Evolutionary conservation across 2,888 invertebrate genomes (phyloP).

Genomic region (Itoplectis maculator): DNA sequence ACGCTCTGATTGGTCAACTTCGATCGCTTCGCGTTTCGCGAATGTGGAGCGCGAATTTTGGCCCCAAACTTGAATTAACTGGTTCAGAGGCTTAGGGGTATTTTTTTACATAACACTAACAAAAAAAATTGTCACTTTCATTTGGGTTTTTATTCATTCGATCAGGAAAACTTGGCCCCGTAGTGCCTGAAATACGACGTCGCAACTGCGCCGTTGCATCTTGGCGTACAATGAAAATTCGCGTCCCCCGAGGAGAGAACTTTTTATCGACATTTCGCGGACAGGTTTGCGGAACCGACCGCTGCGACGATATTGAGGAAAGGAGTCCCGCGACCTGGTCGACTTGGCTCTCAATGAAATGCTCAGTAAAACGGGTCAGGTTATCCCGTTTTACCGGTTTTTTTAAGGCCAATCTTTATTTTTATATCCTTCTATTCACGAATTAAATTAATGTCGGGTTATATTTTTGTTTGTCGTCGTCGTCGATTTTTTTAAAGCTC

Average conservation of each 20-base stretch:
- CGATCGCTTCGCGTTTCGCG: neutral
- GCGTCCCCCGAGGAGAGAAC: neutral
- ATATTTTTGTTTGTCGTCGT: too few species aligned
- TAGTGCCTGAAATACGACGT: too few species aligned
- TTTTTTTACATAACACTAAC: too few species aligned
- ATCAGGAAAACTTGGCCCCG: too few species aligned
- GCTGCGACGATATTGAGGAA: neutral
- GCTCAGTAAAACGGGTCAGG: neutral
- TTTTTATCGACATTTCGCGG: neutral
- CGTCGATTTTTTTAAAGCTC: too few species aligned
- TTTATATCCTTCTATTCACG: too few species aligned
- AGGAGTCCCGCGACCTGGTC: neutral
- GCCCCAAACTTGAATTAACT: neutral
- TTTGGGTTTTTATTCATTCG: too few species aligned
- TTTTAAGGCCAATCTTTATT: too few species aligned
- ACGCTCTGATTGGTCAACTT: neutral
- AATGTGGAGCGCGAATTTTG: neutral
- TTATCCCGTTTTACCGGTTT: constrained; percentile 25
- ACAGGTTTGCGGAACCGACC: neutral
- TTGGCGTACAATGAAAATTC: neutral
- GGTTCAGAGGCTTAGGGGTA: too few species aligned
- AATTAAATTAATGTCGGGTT: too few species aligned
- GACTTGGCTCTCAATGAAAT: neutral
- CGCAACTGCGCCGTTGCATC: neutral
- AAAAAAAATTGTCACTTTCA: too few species aligned